These are phyloP conservation scores for Pelecanus crispus DNA, from an alignment of 2,113 vertebrate species.

Conservation along the genomic window DNA sequence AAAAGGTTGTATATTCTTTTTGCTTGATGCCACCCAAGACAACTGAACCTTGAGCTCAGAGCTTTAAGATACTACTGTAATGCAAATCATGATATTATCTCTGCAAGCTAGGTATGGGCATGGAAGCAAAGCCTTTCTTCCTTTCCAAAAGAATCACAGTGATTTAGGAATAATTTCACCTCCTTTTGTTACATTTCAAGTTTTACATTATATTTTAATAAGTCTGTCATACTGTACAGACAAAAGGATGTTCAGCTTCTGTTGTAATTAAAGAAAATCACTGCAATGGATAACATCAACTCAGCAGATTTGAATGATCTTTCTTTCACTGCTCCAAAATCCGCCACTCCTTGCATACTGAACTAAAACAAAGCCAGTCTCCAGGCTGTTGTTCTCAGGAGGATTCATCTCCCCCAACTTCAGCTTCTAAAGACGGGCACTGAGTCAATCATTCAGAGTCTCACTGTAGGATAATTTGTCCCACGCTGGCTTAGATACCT, in stretches of 20 bases:
- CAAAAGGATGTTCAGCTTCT: slow-evolving; percentile 20
- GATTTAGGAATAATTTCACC: slow-evolving; percentile 5
- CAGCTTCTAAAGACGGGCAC: not conserved
- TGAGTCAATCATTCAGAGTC: not conserved
- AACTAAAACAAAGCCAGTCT: not conserved
- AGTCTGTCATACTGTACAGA: not conserved
- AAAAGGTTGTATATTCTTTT: not conserved
- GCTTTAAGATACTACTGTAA: not conserved
- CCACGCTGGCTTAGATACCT: not conserved
- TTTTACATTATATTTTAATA: slow-evolving; percentile 5
- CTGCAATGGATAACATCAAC: not conserved
- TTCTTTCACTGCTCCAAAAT: not conserved
- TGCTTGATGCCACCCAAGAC: not conserved
- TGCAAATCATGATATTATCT: not conserved
- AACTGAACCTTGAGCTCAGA: not conserved
- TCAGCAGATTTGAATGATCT: not conserved
- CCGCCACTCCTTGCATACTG: not conserved
- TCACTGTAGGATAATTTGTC: not conserved
- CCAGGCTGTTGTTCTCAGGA: not conserved
- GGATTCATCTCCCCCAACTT: not conserved
- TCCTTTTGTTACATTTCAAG: slow-evolving; percentile 18
- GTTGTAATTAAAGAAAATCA: slow-evolving; percentile 44
- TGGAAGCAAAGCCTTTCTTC: not conserved
- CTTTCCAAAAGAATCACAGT: not conserved
- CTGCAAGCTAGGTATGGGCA: not conserved